Evolutionary conservation across 37 sponge, comb jelly and placozoan species (phyloP).

Genomic region (Amphimedon queenslandica): DNA sequence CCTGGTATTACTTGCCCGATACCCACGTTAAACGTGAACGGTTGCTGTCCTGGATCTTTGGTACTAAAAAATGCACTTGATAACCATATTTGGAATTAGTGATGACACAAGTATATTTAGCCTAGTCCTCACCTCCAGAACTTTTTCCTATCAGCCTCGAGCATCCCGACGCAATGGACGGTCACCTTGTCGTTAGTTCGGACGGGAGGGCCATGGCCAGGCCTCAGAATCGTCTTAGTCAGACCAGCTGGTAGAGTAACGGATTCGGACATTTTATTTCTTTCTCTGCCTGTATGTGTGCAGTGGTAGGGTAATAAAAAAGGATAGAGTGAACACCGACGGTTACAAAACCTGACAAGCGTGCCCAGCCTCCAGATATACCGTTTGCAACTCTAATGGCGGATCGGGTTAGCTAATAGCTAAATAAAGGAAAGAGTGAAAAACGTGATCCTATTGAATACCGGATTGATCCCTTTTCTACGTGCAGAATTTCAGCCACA

Average conservation of each 20-base stretch:
- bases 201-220: slow-evolving; percentile 7
- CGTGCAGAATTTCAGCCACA: no score
- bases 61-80: slow-evolving; percentile 38
- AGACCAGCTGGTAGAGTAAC: slow-evolving; percentile 13
- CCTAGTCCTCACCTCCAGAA: slow-evolving; percentile 70
- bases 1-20: slow-evolving; percentile 69
- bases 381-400: no score
- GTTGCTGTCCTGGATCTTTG: slow-evolving; percentile 60
- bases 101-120: background rate
- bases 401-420: no score
- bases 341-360: no score
- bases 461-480: no score
- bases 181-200: slow-evolving; percentile 45
- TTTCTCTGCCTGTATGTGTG: no score
- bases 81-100: background rate
- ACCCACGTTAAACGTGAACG: slow-evolving; percentile 77
- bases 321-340: no score
- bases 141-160: slow-evolving; percentile 44
- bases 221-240: slow-evolving; percentile 36
- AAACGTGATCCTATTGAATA: no score
- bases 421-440: no score
- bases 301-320: no score
- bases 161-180: slow-evolving; percentile 69
- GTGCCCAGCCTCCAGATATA: no score
- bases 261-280: background rate